phyloP scores from a whole-genome alignment of 2,113 vertebrate genomes.

The Columbina picui region DNA sequence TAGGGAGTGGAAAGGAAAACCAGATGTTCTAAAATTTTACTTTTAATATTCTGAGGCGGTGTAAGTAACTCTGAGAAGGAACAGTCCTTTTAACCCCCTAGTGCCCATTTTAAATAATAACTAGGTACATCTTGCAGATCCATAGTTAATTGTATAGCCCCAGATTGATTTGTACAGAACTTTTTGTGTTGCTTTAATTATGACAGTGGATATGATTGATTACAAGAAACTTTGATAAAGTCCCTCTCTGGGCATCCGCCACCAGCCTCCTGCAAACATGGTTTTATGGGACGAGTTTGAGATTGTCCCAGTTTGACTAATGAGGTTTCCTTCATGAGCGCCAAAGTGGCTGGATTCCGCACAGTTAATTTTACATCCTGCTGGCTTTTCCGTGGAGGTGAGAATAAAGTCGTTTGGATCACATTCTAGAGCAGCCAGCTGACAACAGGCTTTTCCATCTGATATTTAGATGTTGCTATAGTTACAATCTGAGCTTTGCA shows the following conservation, averaged over 20 bases:
- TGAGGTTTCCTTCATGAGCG: neutral
- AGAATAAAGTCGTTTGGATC: neutral
- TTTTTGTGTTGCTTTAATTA: neutral
- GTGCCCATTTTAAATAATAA: neutral
- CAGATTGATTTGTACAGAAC: neutral
- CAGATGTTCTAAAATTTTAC: slow-evolving; percentile 54
- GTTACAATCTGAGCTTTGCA: neutral
- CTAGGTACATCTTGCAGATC: neutral
- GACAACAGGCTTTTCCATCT: neutral
- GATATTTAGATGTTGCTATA: slow-evolving; percentile 7
- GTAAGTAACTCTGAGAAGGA: neutral
- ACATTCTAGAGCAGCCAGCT: neutral
- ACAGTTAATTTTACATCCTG: neutral
- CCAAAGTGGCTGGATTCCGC: neutral
- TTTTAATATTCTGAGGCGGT: neutral
- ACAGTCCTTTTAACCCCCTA: neutral
- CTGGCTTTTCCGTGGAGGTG: slow-evolving; percentile 43
- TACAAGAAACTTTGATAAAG: neutral
- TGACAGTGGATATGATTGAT: neutral
- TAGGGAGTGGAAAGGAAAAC: slow-evolving; percentile 60
- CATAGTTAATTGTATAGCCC: neutral
- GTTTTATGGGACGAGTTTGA: neutral
- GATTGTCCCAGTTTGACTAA: neutral
- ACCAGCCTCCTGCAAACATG: neutral
- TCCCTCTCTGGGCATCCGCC: neutral